Base-by-base conservation (phyloP, 2,888 invertebrate genomes). In the Galerucella nymphaeae region DNA sequence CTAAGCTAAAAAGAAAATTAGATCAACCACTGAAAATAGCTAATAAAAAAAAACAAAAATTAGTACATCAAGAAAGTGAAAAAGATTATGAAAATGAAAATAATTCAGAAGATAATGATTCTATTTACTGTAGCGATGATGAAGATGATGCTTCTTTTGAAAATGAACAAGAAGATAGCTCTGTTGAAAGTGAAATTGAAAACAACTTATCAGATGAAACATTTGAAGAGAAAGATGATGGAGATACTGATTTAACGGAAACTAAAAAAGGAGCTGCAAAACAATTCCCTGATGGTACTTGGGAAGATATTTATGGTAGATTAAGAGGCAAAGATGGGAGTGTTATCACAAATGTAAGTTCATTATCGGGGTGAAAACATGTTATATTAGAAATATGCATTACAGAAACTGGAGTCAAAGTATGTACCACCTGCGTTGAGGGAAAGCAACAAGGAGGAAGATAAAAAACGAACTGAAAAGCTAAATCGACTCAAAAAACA, bases 231-330 rank as follows among this genome's bases (percentile, higher is more conserved):
- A 14, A 20, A 20, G 67, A 55, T 16, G 67, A 71, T 42, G 62
- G 64, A 66, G 73, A 71, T 18, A 69, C 16, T 76, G 77, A 79
- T n/a, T 73, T 68, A 61, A 79, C 79, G 53, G 80, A 79, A 18
- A 74, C 73, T 68, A 80, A 76, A 41, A 77, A 82, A 63, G 74
- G 73, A 62, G 71, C 70, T 57, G 73, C 20, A 10, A 75, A 75
- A 74, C 71, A 71, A 48, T 77, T 76, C 45, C n/a, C 77, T n/a
- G 82, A 84, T 74, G 85, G 85, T 53, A 82, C 85, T 10, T 94
- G 93, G 93, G 96, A 98, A 88, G 98, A 98, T 87, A 98, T 98
- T 84, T 98, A 98, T 87, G 98, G 98, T 0, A 89, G 97, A 73
- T 90, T 93, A 79, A 89, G 96, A 78, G 93, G 94, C 83, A 91